These are phyloP conservation scores for Ferdinandea cuprea DNA, from an alignment of 2,888 invertebrate species.

Conservation along the genomic window DNA sequence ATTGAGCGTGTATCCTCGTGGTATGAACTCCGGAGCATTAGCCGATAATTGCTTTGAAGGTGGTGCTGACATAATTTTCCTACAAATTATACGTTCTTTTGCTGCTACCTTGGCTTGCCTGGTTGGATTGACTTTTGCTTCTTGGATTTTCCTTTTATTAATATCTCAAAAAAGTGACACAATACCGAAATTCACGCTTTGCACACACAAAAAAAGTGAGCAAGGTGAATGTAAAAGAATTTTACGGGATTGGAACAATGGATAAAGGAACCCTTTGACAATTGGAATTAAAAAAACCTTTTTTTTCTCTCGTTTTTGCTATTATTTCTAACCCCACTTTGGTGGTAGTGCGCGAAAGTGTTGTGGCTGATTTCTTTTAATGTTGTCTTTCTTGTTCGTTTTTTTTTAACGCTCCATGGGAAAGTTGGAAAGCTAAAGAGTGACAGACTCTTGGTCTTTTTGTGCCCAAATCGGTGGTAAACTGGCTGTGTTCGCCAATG, in stretches of 20 bases:
- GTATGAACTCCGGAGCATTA: constrained; percentile 77
- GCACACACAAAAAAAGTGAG: constrained; percentile 71
- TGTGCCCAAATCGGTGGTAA: constrained; percentile 48
- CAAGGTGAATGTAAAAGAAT: constrained; percentile 71
- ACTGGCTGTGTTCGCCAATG: constrained; percentile 40
- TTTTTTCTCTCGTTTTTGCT: constrained; percentile 39
- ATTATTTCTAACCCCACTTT: constrained; percentile 73
- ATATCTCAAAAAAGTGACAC: constrained; percentile 60
- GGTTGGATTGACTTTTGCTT: constrained; percentile 23
- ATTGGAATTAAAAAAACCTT: constrained; percentile 56
- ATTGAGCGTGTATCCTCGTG: constrained; percentile 71
- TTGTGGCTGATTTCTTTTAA: constrained; percentile 71
- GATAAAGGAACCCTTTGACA: constrained; percentile 74
- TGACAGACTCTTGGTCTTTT: constrained; percentile 2
- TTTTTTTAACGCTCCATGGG: constrained; percentile 30
- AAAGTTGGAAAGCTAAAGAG: constrained; percentile 56
- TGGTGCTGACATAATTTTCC: constrained; percentile 73
- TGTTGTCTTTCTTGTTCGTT: constrained; percentile 66
- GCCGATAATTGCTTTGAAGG: constrained; percentile 75
- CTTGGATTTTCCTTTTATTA: constrained; percentile 36
- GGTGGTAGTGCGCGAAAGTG: constrained; percentile 72
- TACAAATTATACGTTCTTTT: constrained; percentile 23
- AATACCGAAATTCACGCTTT: constrained; percentile 71
- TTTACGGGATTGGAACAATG: constrained; percentile 73
- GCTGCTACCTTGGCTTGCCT: constrained; percentile 19